These are phyloP conservation scores for Netelia virgata DNA, from an alignment of 2,888 invertebrate species.

Conservation along the genomic window DNA sequence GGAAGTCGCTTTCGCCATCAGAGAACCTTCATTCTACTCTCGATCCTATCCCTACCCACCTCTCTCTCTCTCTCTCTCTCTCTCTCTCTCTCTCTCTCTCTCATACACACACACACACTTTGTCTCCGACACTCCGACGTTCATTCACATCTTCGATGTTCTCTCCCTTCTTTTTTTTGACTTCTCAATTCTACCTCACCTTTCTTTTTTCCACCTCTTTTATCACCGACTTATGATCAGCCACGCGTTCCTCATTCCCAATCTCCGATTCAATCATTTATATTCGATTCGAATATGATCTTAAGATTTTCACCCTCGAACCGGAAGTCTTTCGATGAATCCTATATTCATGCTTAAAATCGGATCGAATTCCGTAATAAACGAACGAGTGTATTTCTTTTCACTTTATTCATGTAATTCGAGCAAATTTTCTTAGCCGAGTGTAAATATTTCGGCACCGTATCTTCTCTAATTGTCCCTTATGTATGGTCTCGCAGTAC, in stretches of 20 bases:
- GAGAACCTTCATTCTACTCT: constrained; percentile 54
- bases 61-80: constrained; percentile 1
- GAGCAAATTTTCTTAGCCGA: no score
- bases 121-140: constrained; percentile 33
- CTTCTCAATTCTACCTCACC: constrained; percentile 10
- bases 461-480: no score
- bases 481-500: neutral
- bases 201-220: constrained; percentile 1
- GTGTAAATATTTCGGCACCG: no score
- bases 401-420: no score
- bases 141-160: constrained; percentile 45
- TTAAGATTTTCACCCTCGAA: constrained; percentile 2
- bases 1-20: constrained; percentile 49
- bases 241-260: neutral
- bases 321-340: neutral
- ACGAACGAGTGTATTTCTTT: no score
- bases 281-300: constrained; percentile 13
- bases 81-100: neutral
- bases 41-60: constrained; percentile 37
- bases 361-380: no score
- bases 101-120: constrained; percentile 25
- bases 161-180: constrained; percentile 27
- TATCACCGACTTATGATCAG: constrained; percentile 19
- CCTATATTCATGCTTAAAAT: neutral
- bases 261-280: neutral